Evolutionary conservation across 2,113 vertebrate genomes (phyloP), one percentile per base, ranked within the genome.

Genomic region (Catharus bicknelli): DNA sequence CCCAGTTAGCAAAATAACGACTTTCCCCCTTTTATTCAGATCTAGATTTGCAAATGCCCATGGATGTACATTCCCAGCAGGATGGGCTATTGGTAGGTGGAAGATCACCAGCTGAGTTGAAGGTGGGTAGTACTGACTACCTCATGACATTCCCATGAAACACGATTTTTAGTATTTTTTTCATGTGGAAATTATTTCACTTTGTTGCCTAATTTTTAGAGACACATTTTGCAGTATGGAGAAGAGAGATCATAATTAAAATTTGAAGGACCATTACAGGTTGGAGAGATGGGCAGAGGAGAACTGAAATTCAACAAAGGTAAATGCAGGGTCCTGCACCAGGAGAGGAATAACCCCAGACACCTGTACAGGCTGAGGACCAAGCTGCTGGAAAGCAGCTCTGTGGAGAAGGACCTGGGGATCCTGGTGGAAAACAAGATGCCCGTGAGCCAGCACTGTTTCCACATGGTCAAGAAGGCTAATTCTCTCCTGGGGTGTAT

Each of bases 121-220:
- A 88, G 45, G 36, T 69, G 75, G 55, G 25, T 48, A 66, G 19
- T 45, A 55, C 11, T 74, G 54, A 16, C 30, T 80, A 69, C 4
- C 9, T 25, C 34, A 30, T 9, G 22, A 76, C 12, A 25, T 17
- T 50, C 7, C 20, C 6, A 10, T 0, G 0, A 58, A 82, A 68
- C 18, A 3, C 2, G 11, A 66, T 53, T 83, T 89, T 53, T 40
- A n/a, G 29, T 61, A 19, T 23, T 38, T 10, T 9, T 82, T 68
- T 53, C 53, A 72, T 17, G 11, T 14, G 48, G 40, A 77, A 84
- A 86, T 74, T 72, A 48, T 76, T 57, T 82, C 34, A 92, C 2
- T 62, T 91, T 55, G 4, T 10, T 64, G 34, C 30, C 8, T 29
- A 22, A 20, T 16, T 69, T 36, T 61, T 76, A 47, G 53, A 30